phyloP scores from a whole-genome alignment of 2,113 vertebrate genomes.

The Antigone vipio region DNA sequence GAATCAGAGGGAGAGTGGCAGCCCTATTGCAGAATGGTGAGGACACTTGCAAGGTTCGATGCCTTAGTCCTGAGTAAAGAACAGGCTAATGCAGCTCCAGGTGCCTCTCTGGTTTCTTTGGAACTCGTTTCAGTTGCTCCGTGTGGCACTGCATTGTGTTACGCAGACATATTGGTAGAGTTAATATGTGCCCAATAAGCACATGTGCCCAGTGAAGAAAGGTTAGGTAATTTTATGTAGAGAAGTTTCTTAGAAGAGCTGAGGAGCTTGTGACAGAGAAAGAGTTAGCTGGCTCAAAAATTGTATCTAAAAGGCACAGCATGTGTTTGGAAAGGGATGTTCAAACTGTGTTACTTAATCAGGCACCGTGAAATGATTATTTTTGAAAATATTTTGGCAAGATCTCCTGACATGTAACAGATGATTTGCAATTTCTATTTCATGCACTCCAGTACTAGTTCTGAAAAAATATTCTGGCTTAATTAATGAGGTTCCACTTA shows the following conservation, averaged over 20 bases:
- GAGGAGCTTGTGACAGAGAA: neutral
- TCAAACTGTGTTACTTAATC: neutral
- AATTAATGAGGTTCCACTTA: neutral
- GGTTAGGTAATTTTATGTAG: neutral
- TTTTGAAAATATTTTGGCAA: slow-evolving; percentile 45
- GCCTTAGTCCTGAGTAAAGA: neutral
- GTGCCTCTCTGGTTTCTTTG: neutral
- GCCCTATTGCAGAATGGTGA: neutral
- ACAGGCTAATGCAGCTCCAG: neutral
- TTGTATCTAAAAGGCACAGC: neutral
- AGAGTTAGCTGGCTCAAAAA: neutral
- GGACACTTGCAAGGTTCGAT: neutral
- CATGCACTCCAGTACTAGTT: neutral
- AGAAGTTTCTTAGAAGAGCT: neutral
- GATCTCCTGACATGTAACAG: neutral
- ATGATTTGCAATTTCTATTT: neutral
- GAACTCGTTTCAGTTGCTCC: neutral
- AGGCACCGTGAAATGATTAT: neutral
- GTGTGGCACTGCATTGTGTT: neutral
- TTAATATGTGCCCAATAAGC: neutral
- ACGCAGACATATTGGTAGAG: neutral
- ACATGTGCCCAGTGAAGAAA: neutral
- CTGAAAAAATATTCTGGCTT: neutral
- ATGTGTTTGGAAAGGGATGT: neutral
- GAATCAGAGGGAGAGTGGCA: neutral